These are phyloP conservation scores for Carduelis carduelis DNA, from an alignment of 2,797 vertebrate species.

Conservation along the genomic window DNA sequence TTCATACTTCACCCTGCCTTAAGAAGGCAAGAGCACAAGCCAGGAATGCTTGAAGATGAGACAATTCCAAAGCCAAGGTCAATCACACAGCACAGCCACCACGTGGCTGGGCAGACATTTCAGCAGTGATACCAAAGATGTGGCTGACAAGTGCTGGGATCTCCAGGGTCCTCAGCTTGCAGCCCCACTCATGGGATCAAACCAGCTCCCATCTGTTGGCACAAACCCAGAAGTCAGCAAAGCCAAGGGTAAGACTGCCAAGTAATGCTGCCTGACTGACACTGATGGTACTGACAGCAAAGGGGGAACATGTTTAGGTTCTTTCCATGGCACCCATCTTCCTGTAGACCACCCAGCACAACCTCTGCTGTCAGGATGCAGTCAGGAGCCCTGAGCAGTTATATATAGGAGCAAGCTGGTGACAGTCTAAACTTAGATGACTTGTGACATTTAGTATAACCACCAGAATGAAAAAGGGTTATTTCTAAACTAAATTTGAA, in stretches of 20 bases:
- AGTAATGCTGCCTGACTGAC: background rate
- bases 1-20: background rate
- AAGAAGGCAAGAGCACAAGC: background rate
- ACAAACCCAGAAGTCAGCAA: background rate
- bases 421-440: conserved; percentile 77
- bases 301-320: background rate
- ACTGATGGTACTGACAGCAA: background rate
- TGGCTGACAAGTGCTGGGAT: background rate
- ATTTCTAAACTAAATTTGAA: conserved; percentile 40
- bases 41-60: background rate
- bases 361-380: conserved; percentile 40
- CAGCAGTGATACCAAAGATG: background rate
- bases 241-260: background rate
- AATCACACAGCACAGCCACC: background rate
- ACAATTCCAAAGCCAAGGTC: background rate
- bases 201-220: background rate
- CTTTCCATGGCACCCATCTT: background rate
- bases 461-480: conserved; percentile 34
- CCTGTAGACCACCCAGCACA: background rate
- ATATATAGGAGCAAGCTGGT: conserved; percentile 70
- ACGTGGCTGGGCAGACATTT: background rate
- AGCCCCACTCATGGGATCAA: background rate
- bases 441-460: conserved; percentile 73
- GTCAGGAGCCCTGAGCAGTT: conserved; percentile 13
- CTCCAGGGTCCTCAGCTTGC: background rate